These are phyloP conservation scores for Muraenolepis orangiensis DNA, from an alignment of 2,797 vertebrate species.

Conservation along the genomic window DNA sequence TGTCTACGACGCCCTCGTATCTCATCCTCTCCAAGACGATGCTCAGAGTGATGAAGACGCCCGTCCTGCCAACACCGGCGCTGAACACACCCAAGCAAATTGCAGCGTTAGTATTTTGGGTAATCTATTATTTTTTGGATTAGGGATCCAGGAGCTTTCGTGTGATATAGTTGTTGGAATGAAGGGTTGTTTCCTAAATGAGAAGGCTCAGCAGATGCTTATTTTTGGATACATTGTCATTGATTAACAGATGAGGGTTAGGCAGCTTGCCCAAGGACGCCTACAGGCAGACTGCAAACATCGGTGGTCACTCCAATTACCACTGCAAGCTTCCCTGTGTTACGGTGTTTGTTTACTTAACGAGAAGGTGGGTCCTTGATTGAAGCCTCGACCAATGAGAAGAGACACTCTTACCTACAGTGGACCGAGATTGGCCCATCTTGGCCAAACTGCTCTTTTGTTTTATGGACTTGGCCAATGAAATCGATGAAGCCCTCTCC, in stretches of 20 bases:
- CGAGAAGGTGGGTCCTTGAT: neutral
- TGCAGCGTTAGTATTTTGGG: too few species aligned
- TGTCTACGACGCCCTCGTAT: constrained; percentile 99
- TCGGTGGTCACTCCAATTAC: neutral
- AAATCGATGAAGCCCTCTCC: constrained; percentile 99
- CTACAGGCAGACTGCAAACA: neutral
- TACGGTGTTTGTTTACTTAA: too few species aligned
- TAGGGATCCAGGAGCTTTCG: too few species aligned
- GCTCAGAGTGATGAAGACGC: constrained; percentile 99
- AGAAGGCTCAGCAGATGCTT: too few species aligned
- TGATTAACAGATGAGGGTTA: neutral
- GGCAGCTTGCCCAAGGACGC: neutral
- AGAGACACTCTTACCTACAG: constrained; percentile 86
- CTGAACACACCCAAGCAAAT: constrained; percentile 57
- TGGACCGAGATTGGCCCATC: constrained; percentile 98
- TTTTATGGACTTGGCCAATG: constrained; percentile 99
- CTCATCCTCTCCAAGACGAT: constrained; percentile 99
- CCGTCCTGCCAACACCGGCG: constrained; percentile 95
- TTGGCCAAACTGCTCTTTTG: constrained; percentile 99
- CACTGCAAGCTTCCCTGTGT: too few species aligned
- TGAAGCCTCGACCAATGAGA: neutral
- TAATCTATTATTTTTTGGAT: too few species aligned
- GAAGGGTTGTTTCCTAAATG: too few species aligned
- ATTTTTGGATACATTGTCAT: too few species aligned
- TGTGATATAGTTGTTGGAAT: too few species aligned